phyloP scores from a whole-genome alignment of 2,797 vertebrate genomes.

The Acipenser oxyrinchus region DNA sequence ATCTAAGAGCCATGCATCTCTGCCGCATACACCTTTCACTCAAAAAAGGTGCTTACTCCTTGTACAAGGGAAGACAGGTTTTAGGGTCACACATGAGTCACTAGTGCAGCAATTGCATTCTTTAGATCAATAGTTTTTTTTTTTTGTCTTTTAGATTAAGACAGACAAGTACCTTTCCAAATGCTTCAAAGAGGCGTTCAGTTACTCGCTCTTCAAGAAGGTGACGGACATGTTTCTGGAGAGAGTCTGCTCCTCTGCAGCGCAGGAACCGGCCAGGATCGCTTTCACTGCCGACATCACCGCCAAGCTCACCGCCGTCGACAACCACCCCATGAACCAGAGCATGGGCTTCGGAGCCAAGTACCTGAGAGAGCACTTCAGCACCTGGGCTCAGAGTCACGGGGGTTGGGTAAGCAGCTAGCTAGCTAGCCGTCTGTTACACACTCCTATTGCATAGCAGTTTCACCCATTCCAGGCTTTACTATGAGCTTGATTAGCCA shows the following conservation, averaged over 20 bases:
- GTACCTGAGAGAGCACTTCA: slow-evolving; percentile 66
- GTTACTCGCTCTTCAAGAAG: slow-evolving; percentile 52
- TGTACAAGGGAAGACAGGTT: too few species aligned
- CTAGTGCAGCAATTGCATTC: too few species aligned
- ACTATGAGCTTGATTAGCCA: too few species aligned
- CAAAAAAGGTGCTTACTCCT: too few species aligned
- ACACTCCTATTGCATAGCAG: background rate
- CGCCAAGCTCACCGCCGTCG: slow-evolving; percentile 52
- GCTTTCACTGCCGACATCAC: slow-evolving; percentile 67
- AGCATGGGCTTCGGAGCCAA: slow-evolving; percentile 62
- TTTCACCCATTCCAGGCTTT: too few species aligned
- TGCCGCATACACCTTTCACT: too few species aligned
- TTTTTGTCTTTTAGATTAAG: slow-evolving; percentile 41
- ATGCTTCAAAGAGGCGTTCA: slow-evolving; percentile 26
- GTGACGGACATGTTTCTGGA: slow-evolving; percentile 44
- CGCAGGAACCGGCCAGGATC: slow-evolving; percentile 41
- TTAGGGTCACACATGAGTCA: too few species aligned
- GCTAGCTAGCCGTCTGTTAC: too few species aligned
- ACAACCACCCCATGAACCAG: slow-evolving; percentile 57
- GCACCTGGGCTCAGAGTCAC: slow-evolving; percentile 53
- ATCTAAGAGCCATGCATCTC: too few species aligned
- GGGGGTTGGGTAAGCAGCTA: slow-evolving; percentile 66
- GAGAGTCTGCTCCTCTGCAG: slow-evolving; percentile 24
- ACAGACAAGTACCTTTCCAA: slow-evolving; percentile 27
- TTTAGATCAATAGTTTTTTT: too few species aligned